Conservation (phyloP, 1,140 invertebrate genomes). For the Philaenus spumarius region DNA sequence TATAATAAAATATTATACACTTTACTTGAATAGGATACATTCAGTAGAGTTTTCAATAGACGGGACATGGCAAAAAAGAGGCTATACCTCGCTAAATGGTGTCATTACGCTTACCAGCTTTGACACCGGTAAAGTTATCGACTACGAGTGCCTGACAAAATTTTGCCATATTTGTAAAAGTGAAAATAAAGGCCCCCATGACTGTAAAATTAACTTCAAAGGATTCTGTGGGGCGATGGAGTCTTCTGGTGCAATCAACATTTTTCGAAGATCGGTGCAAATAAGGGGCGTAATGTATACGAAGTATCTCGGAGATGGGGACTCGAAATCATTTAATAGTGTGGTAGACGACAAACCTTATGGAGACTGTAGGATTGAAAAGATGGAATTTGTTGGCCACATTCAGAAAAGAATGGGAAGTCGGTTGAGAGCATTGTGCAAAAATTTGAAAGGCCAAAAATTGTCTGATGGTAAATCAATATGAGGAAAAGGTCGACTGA, state of each 20-base stretch:
- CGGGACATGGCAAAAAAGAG: too few species aligned
- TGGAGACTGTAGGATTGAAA: not conserved
- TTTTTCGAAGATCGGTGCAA: conserved; percentile 7
- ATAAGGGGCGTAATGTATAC: not conserved
- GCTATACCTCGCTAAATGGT: too few species aligned
- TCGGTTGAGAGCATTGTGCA: not conserved
- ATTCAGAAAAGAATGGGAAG: not conserved
- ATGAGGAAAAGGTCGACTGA: conserved; percentile 27
- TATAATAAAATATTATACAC: too few species aligned
- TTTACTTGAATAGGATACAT: too few species aligned
- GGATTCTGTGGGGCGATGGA: conserved; percentile 10
- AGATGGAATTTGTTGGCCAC: conserved; percentile 15
- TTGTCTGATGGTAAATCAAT: conserved; percentile 20
- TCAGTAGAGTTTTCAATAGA: too few species aligned
- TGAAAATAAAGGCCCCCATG: too few species aligned
- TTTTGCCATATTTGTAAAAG: too few species aligned
- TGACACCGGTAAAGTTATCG: too few species aligned
- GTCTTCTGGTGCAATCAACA: not conserved
- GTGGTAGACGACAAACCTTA: not conserved
- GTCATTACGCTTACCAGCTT: too few species aligned
- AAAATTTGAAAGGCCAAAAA: conserved; percentile 18
- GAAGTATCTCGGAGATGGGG: conserved; percentile 6
- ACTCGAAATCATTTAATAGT: not conserved
- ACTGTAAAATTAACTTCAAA: not conserved
- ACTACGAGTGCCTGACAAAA: too few species aligned